Evolutionary conservation across 2,888 invertebrate species (phyloP), one percentile per base, ranked within the genome.

Genomic region (Eilema depressum): DNA sequence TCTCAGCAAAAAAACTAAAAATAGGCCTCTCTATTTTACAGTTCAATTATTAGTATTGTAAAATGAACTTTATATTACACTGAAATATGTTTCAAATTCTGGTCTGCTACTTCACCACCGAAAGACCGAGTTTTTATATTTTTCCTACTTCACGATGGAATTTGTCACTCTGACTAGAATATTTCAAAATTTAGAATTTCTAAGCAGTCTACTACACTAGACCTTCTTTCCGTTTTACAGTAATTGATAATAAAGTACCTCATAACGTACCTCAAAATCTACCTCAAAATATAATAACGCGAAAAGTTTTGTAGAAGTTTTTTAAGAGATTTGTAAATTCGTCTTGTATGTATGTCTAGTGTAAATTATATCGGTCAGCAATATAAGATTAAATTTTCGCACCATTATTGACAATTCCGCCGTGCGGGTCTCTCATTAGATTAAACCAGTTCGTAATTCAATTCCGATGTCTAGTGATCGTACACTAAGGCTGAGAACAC

Each of bases 401-500:
- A 14, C 4, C 14, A 41, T 17, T 41, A 17, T 17, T 41, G 41
- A 41, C 41, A 17, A 41, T 41, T 20, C 47, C 47, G 47, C 61
- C 26, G 61, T 70, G 70, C 61, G 56, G 70, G 20, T 70, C 37
- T 66, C 65, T 65, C 62, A 66, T 26, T 62, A 61, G 61, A 70
- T 62, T 70, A 66, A 57, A 57, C 37, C 33, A 28, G 17, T 61
- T 33, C 5, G 5, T 12, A 17, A n/a, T n/a, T n/a, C n/a, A 25
- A 20, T 30, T 23, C n/a, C 14, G 2, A 63, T 3, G 41, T 30
- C 11, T 61, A 28, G 57, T 12, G 1, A 14, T 17, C 56, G 30
- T 28, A 20, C n/a, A 14, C 23, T 3, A 33, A 12, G n/a, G 8
- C 33, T 30, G 17, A 64, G 26, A 64, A 53, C n/a, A 37, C 25